Percentiles rank a stretch among this genome's conserved stretches.
Conservation (phyloP, 2,113 vertebrate species). For the Empidonax traillii region DNA sequence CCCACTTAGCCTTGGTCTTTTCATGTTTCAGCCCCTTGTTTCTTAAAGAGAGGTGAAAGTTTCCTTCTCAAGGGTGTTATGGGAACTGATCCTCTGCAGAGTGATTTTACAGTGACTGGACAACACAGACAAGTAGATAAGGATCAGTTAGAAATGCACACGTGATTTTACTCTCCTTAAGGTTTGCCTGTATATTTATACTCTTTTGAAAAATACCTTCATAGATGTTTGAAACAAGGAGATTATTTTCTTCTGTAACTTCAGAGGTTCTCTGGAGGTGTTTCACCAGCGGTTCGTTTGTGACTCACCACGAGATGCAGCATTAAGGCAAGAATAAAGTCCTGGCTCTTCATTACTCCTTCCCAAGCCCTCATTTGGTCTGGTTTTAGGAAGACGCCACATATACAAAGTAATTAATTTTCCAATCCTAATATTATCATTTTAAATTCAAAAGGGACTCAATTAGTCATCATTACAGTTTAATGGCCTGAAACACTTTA, state of each 20-base stretch:
- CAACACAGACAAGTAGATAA: not conserved
- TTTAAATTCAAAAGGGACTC: conserved; percentile 36
- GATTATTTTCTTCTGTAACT: not conserved
- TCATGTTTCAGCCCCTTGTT: not conserved
- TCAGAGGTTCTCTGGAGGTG: not conserved
- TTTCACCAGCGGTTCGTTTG: not conserved
- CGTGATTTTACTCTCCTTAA: not conserved
- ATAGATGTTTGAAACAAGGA: not conserved
- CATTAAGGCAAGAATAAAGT: not conserved
- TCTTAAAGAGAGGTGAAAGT: not conserved
- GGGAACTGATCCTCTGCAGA: not conserved
- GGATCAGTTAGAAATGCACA: not conserved
- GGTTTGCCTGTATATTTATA: not conserved
- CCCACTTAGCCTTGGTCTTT: not conserved
- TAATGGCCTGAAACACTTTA: conserved; percentile 13
- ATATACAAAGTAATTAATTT: not conserved
- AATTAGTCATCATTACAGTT: conserved; percentile 27
- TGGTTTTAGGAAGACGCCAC: not conserved
- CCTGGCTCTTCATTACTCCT: not conserved
- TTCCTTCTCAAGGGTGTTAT: not conserved
- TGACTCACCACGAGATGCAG: not conserved
- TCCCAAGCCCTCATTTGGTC: not conserved
- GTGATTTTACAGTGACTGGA: not conserved
- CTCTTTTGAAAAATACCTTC: not conserved
- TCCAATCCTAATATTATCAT: not conserved